Percentiles rank a stretch among this genome's conserved stretches.
Evolutionary conservation across 2,888 invertebrate species (phyloP).

Genomic region (Drosophila anomalata): DNA sequence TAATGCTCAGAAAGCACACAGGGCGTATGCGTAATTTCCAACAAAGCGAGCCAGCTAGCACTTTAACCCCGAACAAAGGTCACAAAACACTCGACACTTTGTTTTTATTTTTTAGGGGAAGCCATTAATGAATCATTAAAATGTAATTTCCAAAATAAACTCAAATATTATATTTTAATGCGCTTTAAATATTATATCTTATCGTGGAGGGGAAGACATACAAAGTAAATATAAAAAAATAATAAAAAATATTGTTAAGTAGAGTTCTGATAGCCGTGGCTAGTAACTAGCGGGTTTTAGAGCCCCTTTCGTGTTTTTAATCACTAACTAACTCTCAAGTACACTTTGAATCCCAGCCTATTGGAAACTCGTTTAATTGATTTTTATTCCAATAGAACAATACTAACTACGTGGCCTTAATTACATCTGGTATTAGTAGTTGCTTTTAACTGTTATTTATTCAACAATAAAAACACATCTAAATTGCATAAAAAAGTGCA

Average conservation of each 20-base stretch:
- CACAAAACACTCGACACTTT: conserved; percentile 5
- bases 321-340: background rate
- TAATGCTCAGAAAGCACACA: conserved; percentile 11
- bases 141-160: background rate
- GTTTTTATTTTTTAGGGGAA: background rate
- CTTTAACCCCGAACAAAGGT: conserved; percentile 22
- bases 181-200: no score
- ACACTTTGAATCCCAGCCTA: conserved; percentile 9
- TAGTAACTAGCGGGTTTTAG: background rate
- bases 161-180: background rate
- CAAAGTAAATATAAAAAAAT: no score
- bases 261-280: background rate
- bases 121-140: conserved; percentile 4
- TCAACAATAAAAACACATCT: conserved; percentile 2
- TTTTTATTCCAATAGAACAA: conserved; percentile 45
- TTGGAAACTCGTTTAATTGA: conserved; percentile 54
- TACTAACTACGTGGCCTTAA: conserved; percentile 38
- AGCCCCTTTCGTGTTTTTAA: background rate
- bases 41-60: background rate
- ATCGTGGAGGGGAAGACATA: no score
- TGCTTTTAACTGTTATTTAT: conserved; percentile 30
- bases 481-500: conserved; percentile 40
- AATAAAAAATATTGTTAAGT: background rate
- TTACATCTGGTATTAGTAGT: conserved; percentile 36
- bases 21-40: conserved; percentile 37